Evolutionary conservation across 2,888 invertebrate species (phyloP).

Genomic region (Oligia latruncula): DNA sequence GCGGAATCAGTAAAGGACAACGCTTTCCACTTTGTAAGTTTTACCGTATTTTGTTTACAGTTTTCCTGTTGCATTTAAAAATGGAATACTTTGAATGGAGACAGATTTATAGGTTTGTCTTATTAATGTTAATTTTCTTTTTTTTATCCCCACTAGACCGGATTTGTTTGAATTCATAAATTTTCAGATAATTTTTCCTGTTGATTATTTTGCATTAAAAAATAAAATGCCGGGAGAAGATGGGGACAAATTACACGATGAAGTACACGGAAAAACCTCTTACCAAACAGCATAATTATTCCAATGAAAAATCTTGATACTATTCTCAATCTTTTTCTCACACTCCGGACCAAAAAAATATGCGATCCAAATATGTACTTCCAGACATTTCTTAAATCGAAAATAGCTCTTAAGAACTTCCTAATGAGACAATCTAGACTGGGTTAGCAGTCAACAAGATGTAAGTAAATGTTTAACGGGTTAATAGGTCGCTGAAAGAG

Average conservation of each 20-base stretch:
- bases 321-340: slow-evolving; percentile 11
- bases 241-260: not conserved
- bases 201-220: not conserved
- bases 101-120: not conserved
- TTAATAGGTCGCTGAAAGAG: slow-evolving; percentile 63
- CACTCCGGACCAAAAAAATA: slow-evolving; percentile 33
- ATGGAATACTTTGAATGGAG: not conserved
- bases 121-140: not conserved
- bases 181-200: not conserved
- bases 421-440: slow-evolving; percentile 39
- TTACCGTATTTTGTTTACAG: slow-evolving; percentile 32
- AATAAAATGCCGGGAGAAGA: not conserved
- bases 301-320: slow-evolving; percentile 32
- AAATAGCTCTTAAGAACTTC: slow-evolving; percentile 42
- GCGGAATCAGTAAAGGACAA: slow-evolving; percentile 42
- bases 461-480: slow-evolving; percentile 54
- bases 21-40: slow-evolving; percentile 42
- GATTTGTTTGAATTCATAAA: not conserved
- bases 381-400: slow-evolving; percentile 30
- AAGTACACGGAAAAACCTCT: not conserved
- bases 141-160: not conserved
- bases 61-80: slow-evolving; percentile 47
- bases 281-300: slow-evolving; percentile 27
- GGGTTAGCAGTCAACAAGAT: slow-evolving; percentile 34
- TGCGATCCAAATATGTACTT: slow-evolving; percentile 40